phyloP scores from a whole-genome alignment of 1,140 invertebrate genomes.

The Brachystomella parvula region DNA sequence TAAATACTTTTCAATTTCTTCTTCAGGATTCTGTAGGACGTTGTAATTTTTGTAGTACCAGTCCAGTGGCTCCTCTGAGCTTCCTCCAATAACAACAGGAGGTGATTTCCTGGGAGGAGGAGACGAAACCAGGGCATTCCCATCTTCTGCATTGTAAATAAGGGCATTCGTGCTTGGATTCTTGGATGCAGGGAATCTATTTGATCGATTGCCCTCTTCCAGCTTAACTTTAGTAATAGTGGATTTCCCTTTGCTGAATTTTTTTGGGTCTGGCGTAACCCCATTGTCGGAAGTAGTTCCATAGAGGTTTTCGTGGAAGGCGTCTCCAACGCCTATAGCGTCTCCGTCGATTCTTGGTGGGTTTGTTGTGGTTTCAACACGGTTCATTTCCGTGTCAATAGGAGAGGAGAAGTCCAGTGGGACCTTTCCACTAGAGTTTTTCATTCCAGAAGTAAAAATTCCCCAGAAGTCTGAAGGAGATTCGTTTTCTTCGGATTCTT shows the following conservation, averaged over 20 bases:
- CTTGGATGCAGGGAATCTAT: neutral
- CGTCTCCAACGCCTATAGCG: too few relatives aligned
- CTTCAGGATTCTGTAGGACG: constrained; percentile 41
- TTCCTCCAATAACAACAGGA: constrained; percentile 33
- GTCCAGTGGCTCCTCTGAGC: constrained; percentile 49
- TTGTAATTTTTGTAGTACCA: constrained; percentile 76
- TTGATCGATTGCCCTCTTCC: constrained; percentile 16
- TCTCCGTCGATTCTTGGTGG: too few relatives aligned
- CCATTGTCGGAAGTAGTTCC: too few relatives aligned
- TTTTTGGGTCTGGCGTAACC: too few relatives aligned
- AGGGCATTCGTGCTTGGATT: neutral
- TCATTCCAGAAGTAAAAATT: constrained; percentile 22
- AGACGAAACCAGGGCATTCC: neutral
- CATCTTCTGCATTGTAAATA: neutral
- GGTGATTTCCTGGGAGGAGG: constrained; percentile 19
- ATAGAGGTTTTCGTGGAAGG: too few relatives aligned
- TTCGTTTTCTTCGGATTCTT: neutral
- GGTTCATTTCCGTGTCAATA: constrained; percentile 19
- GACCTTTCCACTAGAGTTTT: constrained; percentile 7
- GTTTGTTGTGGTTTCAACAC: too few relatives aligned
- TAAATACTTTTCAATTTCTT: constrained; percentile 34
- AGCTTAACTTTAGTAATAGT: constrained; percentile 35
- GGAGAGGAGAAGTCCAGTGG: constrained; percentile 34
- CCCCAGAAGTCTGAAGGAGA: constrained; percentile 30
- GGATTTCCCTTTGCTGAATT: constrained; percentile 26